Evolutionary conservation across 2,113 vertebrate genomes (phyloP).

Genomic region (Lasiurus cinereus): DNA sequence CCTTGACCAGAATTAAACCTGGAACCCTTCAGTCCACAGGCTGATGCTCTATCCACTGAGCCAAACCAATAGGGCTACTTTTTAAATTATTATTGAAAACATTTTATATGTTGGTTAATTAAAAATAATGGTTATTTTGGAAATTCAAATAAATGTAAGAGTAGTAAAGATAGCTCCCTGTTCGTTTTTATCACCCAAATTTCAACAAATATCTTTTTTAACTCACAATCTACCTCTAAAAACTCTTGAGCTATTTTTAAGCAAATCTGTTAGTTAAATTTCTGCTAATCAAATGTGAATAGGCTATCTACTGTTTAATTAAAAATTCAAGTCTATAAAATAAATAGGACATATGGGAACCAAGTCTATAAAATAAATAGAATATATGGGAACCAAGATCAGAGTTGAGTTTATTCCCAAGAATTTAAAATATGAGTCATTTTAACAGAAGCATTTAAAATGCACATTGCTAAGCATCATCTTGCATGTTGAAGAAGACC

Average conservation of each 20-base stretch:
- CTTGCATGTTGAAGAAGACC: neutral
- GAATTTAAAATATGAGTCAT: constrained; percentile 52
- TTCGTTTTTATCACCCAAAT: neutral
- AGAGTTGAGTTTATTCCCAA: neutral
- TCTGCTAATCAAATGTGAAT: constrained; percentile 52
- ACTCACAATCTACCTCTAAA: neutral
- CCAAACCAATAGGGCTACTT: neutral
- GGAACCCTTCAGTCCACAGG: too few species aligned
- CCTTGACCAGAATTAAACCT: too few species aligned
- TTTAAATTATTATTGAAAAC: constrained; percentile 46
- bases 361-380: constrained; percentile 47
- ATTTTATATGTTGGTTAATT: constrained; percentile 37
- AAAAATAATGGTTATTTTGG: neutral
- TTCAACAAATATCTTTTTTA: constrained; percentile 46
- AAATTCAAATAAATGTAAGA: constrained; percentile 47
- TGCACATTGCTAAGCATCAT: neutral
- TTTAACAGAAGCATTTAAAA: constrained; percentile 52
- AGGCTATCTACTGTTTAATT: constrained; percentile 8
- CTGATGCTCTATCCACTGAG: too few species aligned
- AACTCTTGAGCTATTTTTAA: constrained; percentile 27
- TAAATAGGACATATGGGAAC: constrained; percentile 20
- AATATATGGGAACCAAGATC: constrained; percentile 2
- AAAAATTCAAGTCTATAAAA: constrained; percentile 47
- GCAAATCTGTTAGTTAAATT: neutral
- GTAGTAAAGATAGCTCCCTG: neutral